Evolutionary conservation across 2,797 vertebrate species (phyloP), one percentile per base, ranked within the genome.

Genomic region (Argentina silus): DNA sequence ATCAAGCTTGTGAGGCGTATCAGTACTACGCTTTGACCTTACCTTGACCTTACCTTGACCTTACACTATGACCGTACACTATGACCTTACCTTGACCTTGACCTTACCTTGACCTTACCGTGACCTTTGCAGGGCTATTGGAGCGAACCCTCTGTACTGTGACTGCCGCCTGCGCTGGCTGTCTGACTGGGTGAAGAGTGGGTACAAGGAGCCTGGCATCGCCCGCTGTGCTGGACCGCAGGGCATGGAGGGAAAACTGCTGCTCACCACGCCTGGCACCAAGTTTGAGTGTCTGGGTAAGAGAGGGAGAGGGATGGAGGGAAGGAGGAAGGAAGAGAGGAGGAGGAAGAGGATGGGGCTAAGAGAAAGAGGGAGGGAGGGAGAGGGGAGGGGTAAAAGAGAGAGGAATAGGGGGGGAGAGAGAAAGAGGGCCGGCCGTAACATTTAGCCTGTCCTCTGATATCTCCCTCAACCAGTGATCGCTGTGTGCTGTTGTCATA

Each of bases 141-240:
- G 98, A 53, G 97, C 98, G 75, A 99, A 99, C 84, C 98, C 98
- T 0, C 83, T 99, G 76, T 94, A 97, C 91, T 99, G 98, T 65
- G 96, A 97, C 92, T 99, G 98, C 68, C 94, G 91, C 61, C 93
- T 99, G 81, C 98, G 96, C 85, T 99, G 98, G 98, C 93, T 99
- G 65, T 99, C 97, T 1, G 93, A 96, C 89, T 99, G 98, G 98
- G 98, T 99, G 81, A 99, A 99, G 91, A 99, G 97, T 0, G 96
- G 98, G 27, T 99, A 99, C 90, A 99, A 98, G 88, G 98, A 99
- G 83, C 98, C 98, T 0, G 98, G 98, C 70, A 99, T 99, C 0
- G 98, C 98, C 72, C 97, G 98, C 82, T 99, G 98, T 0, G 91
- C 95, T 0, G 97, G 98, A 12, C 98, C 98, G 0, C 90, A 80